These are phyloP conservation scores for Phenganax stokvisi DNA, from an alignment of 92 coral and sea anemone genomes.

Conservation along the genomic window DNA sequence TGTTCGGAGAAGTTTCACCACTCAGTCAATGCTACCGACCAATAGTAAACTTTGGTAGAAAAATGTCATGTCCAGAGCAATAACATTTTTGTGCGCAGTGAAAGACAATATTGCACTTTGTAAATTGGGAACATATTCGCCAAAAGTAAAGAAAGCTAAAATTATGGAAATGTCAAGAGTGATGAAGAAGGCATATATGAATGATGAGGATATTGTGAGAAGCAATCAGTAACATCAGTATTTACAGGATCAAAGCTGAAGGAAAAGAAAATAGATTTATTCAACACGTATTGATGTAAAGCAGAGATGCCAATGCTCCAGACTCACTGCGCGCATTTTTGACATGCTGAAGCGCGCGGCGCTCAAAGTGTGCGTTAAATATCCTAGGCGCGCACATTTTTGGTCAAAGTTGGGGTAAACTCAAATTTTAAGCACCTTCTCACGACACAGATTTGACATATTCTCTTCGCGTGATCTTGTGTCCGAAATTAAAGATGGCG, in stretches of 20 bases:
- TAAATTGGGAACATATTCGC: background rate
- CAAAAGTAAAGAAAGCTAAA: conserved; percentile 4
- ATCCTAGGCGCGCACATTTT: too few species aligned
- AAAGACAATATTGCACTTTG: background rate
- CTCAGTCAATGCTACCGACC: background rate
- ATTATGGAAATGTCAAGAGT: background rate
- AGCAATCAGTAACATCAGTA: background rate
- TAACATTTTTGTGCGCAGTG: background rate
- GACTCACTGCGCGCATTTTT: too few species aligned
- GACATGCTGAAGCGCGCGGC: too few species aligned
- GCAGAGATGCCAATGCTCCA: too few species aligned
- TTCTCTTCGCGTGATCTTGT: too few species aligned
- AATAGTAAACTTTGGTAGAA: background rate
- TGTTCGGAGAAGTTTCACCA: background rate
- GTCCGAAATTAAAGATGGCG: too few species aligned
- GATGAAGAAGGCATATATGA: conserved; percentile 6
- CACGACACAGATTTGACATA: too few species aligned
- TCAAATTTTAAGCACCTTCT: too few species aligned
- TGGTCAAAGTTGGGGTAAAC: too few species aligned
- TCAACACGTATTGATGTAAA: background rate
- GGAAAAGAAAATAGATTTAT: background rate
- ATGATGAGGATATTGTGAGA: background rate
- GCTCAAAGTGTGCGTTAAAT: too few species aligned
- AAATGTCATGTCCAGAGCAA: background rate
- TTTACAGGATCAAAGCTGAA: background rate